Evolutionary conservation across 2,797 vertebrate species (phyloP).

Genomic region (Ambastaia sidthimunki): DNA sequence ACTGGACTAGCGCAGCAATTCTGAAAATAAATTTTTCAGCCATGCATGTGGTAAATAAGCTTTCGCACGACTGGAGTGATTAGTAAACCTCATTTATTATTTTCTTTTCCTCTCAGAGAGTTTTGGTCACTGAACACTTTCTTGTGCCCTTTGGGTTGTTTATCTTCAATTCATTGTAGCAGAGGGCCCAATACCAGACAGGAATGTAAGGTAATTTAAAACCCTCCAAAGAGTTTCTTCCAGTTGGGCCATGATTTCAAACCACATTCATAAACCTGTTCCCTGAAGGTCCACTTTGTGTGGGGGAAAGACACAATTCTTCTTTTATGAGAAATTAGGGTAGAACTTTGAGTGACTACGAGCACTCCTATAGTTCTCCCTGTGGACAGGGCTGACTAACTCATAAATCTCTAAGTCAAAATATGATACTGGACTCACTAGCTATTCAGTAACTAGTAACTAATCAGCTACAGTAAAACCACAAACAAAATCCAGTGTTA

Average conservation of each 20-base stretch:
- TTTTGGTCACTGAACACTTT: slow-evolving; percentile 43
- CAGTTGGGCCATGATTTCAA: slow-evolving; percentile 36
- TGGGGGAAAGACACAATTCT: neutral
- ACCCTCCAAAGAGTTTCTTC: slow-evolving; percentile 42
- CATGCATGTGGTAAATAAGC: neutral
- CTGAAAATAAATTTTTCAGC: neutral
- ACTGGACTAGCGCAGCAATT: neutral
- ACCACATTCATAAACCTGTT: slow-evolving; percentile 43
- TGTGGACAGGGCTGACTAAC: neutral
- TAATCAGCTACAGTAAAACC: too few species aligned
- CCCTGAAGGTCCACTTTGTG: slow-evolving; percentile 16
- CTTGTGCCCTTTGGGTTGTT: slow-evolving; percentile 45
- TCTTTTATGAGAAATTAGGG: slow-evolving; percentile 13
- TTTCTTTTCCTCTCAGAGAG: neutral
- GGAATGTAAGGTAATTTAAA: slow-evolving; percentile 45
- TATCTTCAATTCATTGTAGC: slow-evolving; percentile 47
- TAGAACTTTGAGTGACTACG: neutral
- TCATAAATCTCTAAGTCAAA: neutral
- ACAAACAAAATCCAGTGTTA: too few species aligned
- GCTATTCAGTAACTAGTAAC: neutral
- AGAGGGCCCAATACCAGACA: slow-evolving; percentile 32
- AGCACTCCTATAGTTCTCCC: neutral
- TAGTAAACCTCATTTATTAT: slow-evolving; percentile 1
- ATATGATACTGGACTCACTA: slow-evolving; percentile 3
- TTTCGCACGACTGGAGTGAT: slow-evolving; percentile 27